Base-by-base conservation (phyloP, 2,113 vertebrate genomes). In the Synchiropus splendidus region DNA sequence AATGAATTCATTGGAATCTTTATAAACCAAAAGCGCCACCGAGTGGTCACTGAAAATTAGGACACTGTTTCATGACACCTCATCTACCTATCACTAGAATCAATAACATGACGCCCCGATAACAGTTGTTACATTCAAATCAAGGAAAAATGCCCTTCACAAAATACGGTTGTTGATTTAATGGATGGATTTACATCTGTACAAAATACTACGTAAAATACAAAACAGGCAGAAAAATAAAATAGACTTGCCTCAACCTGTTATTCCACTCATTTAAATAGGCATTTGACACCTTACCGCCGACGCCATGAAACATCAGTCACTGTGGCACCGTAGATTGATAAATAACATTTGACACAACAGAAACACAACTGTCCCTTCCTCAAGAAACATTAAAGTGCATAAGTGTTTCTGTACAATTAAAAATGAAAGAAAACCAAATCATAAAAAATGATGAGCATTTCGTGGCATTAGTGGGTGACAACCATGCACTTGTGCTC, bases 151-250 rank as follows among this genome's bases (percentile, higher is more conserved):
- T n/a, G n/a, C 21, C 21, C 8, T 27, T 5, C 21, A 27, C 21
- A 27, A 27, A 27, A 27, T 27, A 27, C 21, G 4, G 4, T 5
- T 5, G 4, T 27, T 5, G 8, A 27, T 45, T 82, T 84, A 81
- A 80, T 79, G 63, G 52, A 69, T 77, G 54, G 51, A 59, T 77
- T 81, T 79, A 77, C 74, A 82, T 16, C 66, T 83, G 72, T 86
- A 87, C 80, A 84, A 83, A 82, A 75, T 75, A 42, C 53, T 63
- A 69, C 61, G 77, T 70, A 75, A 76, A 70, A 82, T 59, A 62
- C 61, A 72, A 61, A 70, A 74, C 67, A 78, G 42, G 21, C 43
- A 10, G n/a, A 21, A 18, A 5, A 35, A 18, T 32, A 45, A 42
- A 31, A 35, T 5, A n/a, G 3, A 1, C 6, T 12, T 18, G 2